phyloP scores from a whole-genome alignment of 2,797 vertebrate species.

The Zenarchopterus dispar region DNA sequence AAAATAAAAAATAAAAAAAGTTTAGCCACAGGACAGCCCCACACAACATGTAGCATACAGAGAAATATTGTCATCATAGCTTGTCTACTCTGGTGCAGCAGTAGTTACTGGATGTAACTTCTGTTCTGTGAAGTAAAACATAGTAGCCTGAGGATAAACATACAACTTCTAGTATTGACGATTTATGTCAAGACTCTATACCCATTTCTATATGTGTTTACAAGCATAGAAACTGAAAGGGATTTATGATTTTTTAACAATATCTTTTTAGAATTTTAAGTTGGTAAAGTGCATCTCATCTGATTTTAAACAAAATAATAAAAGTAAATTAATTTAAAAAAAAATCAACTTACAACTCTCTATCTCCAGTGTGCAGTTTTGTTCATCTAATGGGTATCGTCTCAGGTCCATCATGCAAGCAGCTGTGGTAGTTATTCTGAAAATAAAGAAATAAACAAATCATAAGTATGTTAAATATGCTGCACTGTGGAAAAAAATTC shows the following conservation, averaged over 20 bases:
- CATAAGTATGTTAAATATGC: not conserved
- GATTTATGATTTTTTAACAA: not conserved
- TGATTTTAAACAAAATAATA: not conserved
- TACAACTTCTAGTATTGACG: no score
- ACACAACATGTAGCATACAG: no score
- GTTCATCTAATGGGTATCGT: conserved; percentile 89
- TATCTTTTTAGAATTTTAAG: not conserved
- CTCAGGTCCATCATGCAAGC: conserved; percentile 98
- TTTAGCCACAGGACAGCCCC: no score
- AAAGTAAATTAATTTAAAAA: not conserved
- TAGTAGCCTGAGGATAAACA: no score
- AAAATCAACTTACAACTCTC: conserved; percentile 79
- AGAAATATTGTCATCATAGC: no score
- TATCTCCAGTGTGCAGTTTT: conserved; percentile 83
- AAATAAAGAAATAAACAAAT: conserved; percentile 45
- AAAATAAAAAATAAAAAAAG: no score
- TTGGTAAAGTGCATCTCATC: not conserved
- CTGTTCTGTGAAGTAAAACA: no score
- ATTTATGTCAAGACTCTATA: no score
- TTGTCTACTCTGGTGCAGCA: no score
- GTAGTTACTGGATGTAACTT: no score
- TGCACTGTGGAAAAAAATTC: not conserved
- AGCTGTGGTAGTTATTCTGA: conserved; percentile 94
- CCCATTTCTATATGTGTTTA: no score
- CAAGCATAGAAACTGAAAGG: no score